A percentile compares a stretch with the other conserved stretches of the same genome.
These are phyloP conservation scores for Heteronetta atricapilla DNA, from an alignment of 2,113 vertebrate genomes.

Conservation along the genomic window DNA sequence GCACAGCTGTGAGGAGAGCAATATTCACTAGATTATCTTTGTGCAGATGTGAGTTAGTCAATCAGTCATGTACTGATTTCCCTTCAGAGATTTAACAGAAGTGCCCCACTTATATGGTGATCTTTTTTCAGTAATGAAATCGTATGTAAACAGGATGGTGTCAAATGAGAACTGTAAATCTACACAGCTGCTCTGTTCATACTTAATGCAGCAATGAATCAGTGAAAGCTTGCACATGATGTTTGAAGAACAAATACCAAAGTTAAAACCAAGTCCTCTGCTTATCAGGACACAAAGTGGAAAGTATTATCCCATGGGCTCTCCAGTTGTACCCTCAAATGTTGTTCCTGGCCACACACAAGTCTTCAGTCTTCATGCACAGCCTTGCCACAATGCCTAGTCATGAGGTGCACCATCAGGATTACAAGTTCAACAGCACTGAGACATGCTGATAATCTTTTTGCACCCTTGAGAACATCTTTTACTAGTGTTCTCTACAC, in stretches of 20 bases:
- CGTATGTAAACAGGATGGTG: rapidly evolving
- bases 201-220: neutral
- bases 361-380: neutral
- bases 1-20: neutral
- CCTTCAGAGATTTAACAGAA: neutral
- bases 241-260: neutral
- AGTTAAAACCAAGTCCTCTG: neutral
- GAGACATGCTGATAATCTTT: neutral
- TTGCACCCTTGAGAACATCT: neutral
- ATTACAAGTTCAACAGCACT: neutral
- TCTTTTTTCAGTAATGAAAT: neutral
- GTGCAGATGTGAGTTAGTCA: neutral
- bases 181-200: neutral
- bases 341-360: no score
- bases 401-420: neutral
- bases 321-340: neutral
- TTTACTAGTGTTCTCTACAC: neutral
- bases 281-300: neutral
- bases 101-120: neutral
- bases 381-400: neutral
- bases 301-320: neutral
- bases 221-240: neutral
- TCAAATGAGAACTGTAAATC: neutral
- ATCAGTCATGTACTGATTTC: neutral
- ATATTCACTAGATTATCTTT: neutral